Base-by-base conservation (phyloP, 2,888 invertebrate species). In the Arge pagana region DNA sequence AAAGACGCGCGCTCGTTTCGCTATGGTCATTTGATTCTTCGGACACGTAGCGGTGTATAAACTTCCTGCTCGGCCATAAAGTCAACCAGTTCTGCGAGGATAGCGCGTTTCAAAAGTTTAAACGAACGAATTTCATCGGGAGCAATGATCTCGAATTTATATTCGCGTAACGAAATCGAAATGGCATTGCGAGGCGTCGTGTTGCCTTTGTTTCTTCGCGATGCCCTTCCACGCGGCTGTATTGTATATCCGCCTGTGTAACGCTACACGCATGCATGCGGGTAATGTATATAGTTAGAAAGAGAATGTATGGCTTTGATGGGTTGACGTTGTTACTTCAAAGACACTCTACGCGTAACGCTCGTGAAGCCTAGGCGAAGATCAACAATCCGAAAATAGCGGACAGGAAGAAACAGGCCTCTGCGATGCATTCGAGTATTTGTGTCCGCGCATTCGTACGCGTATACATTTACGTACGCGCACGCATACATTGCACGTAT, bases 381-480 rank as follows among this genome's bases (percentile, higher is more conserved):
- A 45, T 45, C 45, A 45, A 45, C 33, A 45, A 21, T 45, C 45
- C 45, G 33, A 45, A 45, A 45, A 45, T 45, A 45, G 45, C 31
- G 21, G n/a, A n/a, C n/a, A n/a, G n/a, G n/a, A n/a, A n/a, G n/a
- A n/a, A 33, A 45, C 23, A 45, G 45, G 45, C 45, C 45, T 45
- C 24, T 31, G 45, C 45, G 35, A 23, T 45, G 45, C 45, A 45
- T n/a, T n/a, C n/a, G n/a, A n/a, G n/a, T n/a, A n/a, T n/a, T n/a
- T n/a, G n/a, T n/a, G n/a, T n/a, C n/a, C n/a, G n/a, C n/a, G n/a
- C n/a, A n/a, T n/a, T n/a, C n/a, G n/a, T n/a, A n/a, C n/a, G n/a
- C n/a, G n/a, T n/a, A n/a, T n/a, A n/a, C n/a, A n/a, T n/a, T n/a
- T n/a, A n/a, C n/a, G n/a, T n/a, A n/a, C n/a, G n/a, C n/a, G n/a